Evolutionary conservation across 2,797 vertebrate species (phyloP).

Genomic region (Vespertilio murinus): DNA sequence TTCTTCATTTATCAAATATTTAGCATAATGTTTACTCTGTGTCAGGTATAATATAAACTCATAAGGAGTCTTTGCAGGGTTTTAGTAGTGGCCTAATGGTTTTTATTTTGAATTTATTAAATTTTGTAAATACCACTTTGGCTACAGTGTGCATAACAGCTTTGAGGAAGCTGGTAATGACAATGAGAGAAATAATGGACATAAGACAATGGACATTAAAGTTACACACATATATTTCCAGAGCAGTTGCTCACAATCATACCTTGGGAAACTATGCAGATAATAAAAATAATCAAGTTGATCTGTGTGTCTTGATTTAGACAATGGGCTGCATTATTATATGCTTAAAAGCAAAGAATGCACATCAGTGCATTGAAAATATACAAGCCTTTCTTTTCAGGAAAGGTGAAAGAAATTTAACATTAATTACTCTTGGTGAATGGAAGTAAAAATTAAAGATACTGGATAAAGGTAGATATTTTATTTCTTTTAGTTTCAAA

Average conservation of each 20-base stretch:
- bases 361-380: background rate
- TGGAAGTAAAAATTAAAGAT: background rate
- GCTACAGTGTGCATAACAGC: background rate
- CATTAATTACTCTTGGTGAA: background rate
- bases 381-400: background rate
- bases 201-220: no score
- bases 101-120: background rate
- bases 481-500: slow-evolving; percentile 27
- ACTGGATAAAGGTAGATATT: background rate
- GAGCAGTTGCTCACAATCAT: background rate
- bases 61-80: background rate
- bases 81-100: background rate
- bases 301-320: background rate
- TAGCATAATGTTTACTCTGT: background rate
- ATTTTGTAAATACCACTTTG: background rate
- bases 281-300: background rate
- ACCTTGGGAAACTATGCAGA: background rate
- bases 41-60: background rate
- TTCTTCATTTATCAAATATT: background rate
- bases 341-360: background rate
- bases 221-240: no score
- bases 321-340: background rate
- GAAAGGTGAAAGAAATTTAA: background rate
- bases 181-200: background rate
- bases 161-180: background rate